Evolutionary conservation across 2,888 invertebrate genomes (phyloP).

Genomic region (Uropetala carovei): DNA sequence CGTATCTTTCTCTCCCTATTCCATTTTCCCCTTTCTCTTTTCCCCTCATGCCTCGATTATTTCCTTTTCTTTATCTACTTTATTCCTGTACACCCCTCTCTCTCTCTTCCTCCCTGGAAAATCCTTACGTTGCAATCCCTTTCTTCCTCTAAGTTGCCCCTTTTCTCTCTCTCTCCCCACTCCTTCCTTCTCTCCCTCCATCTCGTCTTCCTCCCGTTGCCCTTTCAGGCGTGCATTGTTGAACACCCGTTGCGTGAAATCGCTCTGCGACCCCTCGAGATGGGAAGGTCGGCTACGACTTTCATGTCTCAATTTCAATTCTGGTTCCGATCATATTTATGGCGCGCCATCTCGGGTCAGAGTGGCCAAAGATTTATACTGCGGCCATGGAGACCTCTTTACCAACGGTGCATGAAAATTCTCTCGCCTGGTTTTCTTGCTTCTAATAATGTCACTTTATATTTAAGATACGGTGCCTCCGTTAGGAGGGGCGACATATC

Average conservation of each 20-base stretch:
- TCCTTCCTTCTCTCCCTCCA: not conserved
- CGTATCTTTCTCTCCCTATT: not conserved
- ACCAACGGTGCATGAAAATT: too few relatives aligned
- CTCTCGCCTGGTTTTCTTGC: too few relatives aligned
- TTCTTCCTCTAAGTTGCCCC: not conserved
- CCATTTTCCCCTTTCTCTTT: not conserved
- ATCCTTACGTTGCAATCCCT: not conserved
- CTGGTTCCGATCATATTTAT: slow-evolving; percentile 56
- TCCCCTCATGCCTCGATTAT: not conserved
- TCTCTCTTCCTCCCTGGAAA: too few relatives aligned
- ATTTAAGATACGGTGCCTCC: too few relatives aligned
- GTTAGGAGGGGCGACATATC: too few relatives aligned
- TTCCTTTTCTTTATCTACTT: too few relatives aligned
- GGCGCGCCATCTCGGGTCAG: slow-evolving; percentile 13
- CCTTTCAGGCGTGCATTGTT: not conserved
- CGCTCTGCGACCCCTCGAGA: not conserved
- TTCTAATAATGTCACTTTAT: too few relatives aligned
- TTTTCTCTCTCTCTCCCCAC: not conserved
- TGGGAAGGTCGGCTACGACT: slow-evolving; percentile 14
- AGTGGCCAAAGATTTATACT: slow-evolving; percentile 24
- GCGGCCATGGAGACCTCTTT: not conserved
- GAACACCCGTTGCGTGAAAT: not conserved
- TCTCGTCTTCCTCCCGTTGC: not conserved
- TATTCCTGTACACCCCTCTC: too few relatives aligned
- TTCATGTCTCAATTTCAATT: slow-evolving; percentile 63